Conservation (phyloP, 2,113 vertebrate genomes). For the Pleuronectes platessa region DNA sequence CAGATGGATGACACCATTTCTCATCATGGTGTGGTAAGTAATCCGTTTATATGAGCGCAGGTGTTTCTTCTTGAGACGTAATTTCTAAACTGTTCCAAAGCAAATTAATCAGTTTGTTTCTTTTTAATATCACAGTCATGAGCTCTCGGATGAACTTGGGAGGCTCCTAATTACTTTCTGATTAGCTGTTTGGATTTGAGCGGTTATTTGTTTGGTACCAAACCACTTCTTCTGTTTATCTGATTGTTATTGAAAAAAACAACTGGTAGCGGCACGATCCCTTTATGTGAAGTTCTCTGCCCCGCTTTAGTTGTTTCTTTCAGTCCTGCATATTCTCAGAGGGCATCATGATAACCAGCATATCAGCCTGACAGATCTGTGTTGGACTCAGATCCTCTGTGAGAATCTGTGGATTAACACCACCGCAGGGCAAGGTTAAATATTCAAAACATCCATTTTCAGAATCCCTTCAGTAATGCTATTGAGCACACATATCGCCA, state of each 20-base stretch:
- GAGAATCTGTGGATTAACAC: conserved; percentile 42
- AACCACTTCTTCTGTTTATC: not conserved
- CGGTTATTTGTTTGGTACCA: not conserved
- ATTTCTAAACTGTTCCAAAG: not conserved
- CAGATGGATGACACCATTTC: not conserved
- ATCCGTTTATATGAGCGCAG: not conserved
- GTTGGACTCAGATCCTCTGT: conserved; percentile 7
- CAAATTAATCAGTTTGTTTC: conserved; percentile 2
- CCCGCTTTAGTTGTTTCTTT: not conserved
- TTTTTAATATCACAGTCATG: not conserved
- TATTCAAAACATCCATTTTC: conserved; percentile 66
- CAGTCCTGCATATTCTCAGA: conserved; percentile 14
- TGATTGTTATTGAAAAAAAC: not conserved
- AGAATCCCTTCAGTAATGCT: conserved; percentile 48
- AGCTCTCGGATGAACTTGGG: not conserved
- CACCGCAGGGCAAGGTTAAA: conserved; percentile 58
- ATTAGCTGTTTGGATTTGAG: conserved; percentile 14
- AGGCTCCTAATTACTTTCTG: conserved; percentile 23
- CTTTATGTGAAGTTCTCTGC: not conserved
- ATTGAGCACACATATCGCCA: not conserved
- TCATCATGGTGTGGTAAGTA: not conserved
- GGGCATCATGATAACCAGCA: conserved; percentile 1
- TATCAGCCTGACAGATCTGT: conserved; percentile 28
- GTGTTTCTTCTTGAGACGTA: not conserved
- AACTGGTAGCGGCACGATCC: not conserved